Conservation (phyloP, 2,888 invertebrate species). For the Lasiommata megera region DNA sequence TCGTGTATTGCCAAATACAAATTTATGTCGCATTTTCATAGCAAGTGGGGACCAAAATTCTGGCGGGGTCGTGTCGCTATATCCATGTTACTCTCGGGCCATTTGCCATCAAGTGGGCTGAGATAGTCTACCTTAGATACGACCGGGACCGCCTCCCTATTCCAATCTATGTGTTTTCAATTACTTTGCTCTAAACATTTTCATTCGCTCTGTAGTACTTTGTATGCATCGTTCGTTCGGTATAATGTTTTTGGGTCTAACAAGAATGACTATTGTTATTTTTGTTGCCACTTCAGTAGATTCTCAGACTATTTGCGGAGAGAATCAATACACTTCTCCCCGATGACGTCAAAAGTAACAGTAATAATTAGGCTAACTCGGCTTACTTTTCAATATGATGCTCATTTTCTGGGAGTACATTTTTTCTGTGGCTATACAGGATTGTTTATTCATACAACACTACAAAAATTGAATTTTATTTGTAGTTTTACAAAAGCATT, state of each 20-base stretch:
- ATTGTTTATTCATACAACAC: no score
- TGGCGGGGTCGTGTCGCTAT: conserved; percentile 59
- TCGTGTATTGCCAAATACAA: conserved; percentile 42
- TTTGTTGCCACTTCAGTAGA: conserved; percentile 1
- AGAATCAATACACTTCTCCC: not conserved
- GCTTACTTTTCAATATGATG: no score
- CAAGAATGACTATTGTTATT: conserved; percentile 7
- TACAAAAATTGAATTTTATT: no score
- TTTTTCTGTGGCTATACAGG: no score
- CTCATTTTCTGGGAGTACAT: no score
- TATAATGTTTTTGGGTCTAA: conserved; percentile 19
- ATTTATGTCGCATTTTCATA: conserved; percentile 51
- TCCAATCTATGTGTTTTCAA: conserved; percentile 64
- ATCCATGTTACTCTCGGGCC: conserved; percentile 70
- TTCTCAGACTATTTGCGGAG: not conserved
- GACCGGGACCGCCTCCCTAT: conserved; percentile 53
- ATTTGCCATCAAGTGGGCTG: conserved; percentile 75
- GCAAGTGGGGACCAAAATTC: conserved; percentile 62
- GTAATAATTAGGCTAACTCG: no score
- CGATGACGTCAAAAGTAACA: not conserved
- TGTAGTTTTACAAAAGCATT: no score
- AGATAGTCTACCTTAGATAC: conserved; percentile 75
- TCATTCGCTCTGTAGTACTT: conserved; percentile 25
- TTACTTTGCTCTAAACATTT: conserved; percentile 50
- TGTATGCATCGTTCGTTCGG: conserved; percentile 25